Percentiles rank a stretch among this genome's conserved stretches.
Conservation (phyloP, 1,140 invertebrate genomes). For the Trichonephila clavata region DNA sequence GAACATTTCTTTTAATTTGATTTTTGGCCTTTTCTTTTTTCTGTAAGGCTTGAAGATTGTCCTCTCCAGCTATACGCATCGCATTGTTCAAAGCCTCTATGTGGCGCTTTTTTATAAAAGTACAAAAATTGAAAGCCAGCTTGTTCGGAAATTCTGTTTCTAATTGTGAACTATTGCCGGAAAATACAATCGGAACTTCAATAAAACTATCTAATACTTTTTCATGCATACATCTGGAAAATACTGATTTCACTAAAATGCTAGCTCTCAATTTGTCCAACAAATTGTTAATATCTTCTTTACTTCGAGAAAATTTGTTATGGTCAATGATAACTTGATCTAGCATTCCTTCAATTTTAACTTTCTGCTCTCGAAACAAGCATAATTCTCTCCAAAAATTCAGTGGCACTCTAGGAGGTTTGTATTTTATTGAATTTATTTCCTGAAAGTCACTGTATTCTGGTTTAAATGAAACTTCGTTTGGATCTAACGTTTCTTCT, state of each 20-base stretch:
- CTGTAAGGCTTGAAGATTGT: neutral
- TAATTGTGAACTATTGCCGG: neutral
- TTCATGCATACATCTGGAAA: neutral
- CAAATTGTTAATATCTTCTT: neutral
- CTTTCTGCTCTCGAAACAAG: neutral
- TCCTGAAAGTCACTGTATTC: neutral
- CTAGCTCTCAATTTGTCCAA: neutral
- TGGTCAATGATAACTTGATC: neutral
- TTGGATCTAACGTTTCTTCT: slow-evolving; percentile 26
- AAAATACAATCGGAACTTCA: neutral
- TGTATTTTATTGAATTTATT: neutral
- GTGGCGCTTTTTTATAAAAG: slow-evolving; percentile 31
- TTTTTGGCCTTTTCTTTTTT: neutral
- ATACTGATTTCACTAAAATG: neutral
- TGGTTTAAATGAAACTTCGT: no score
- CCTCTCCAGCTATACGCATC: neutral
- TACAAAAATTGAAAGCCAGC: neutral
- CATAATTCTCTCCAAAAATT: slow-evolving; percentile 48
- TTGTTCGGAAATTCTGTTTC: slow-evolving; percentile 35
- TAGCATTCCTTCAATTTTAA: neutral
- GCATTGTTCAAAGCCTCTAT: slow-evolving; percentile 31
- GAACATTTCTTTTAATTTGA: slow-evolving; percentile 37
- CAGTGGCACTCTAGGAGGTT: neutral
- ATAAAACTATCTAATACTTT: neutral
- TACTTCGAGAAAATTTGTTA: neutral